Conservation (phyloP, 2,888 invertebrate genomes). For the Polyploca ridens region DNA sequence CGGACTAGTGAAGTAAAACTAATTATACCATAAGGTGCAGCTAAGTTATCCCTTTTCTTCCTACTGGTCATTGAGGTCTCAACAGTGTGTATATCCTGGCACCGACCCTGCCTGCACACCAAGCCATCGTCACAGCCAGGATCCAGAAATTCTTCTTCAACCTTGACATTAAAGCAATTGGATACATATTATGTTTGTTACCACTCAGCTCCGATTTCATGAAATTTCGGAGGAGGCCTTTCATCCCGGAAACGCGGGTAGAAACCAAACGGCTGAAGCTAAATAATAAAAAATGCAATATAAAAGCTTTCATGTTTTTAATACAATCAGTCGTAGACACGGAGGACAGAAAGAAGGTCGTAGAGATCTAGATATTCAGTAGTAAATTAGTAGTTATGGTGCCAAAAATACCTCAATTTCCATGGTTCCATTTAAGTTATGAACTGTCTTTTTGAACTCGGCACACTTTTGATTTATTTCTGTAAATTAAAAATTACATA, state of each 20-base stretch:
- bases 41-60: slow-evolving; percentile 46
- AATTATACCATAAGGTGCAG: slow-evolving; percentile 50
- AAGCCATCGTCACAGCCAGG: slow-evolving; percentile 78
- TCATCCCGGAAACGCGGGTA: too few relatives aligned
- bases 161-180: slow-evolving; percentile 42
- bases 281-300: too few relatives aligned
- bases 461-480: slow-evolving; percentile 76
- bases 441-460: slow-evolving; percentile 69
- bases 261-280: too few relatives aligned
- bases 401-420: slow-evolving; percentile 64
- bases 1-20: neutral
- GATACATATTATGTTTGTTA: too few relatives aligned
- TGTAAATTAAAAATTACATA: slow-evolving; percentile 37
- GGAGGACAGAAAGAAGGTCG: neutral
- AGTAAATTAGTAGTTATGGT: too few relatives aligned
- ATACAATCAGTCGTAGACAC: too few relatives aligned
- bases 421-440: slow-evolving; percentile 53
- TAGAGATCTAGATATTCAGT: neutral
- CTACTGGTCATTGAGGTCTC: slow-evolving; percentile 36
- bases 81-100: slow-evolving; percentile 74
- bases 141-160: slow-evolving; percentile 76
- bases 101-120: slow-evolving; percentile 71
- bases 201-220: too few relatives aligned
- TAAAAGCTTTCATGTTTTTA: too few relatives aligned
- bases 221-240: too few relatives aligned